Evolutionary conservation across 1,140 invertebrate genomes (phyloP).

Genomic region (Drosophila murphyi): DNA sequence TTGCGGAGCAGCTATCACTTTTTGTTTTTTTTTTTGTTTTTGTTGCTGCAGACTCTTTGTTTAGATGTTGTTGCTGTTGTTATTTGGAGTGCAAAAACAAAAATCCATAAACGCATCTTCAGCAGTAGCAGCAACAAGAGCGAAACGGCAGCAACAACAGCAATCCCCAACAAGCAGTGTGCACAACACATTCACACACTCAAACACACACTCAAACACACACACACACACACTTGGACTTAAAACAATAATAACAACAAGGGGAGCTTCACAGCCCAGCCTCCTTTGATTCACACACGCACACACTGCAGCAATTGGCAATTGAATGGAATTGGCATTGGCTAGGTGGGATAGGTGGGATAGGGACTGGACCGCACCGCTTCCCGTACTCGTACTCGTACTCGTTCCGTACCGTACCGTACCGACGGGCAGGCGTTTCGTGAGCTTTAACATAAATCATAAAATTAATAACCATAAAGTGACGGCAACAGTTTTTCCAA

Average conservation of each 20-base stretch:
- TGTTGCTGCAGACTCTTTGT: conserved; percentile 51
- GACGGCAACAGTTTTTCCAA: conserved; percentile 76
- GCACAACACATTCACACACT: conserved; percentile 10
- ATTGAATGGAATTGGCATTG: conserved; percentile 31
- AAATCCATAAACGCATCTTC: conserved; percentile 76
- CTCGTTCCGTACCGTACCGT: conserved; percentile 3
- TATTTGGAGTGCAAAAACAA: conserved; percentile 66
- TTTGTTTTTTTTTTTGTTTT: not conserved
- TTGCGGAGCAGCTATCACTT: conserved; percentile 38
- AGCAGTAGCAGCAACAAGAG: conserved; percentile 57
- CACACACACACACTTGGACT: conserved; percentile 9
- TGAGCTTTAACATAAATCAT: conserved; percentile 83
- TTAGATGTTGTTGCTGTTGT: conserved; percentile 29
- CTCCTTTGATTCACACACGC: conserved; percentile 46
- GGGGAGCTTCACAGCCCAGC: conserved; percentile 28
- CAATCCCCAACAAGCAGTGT: conserved; percentile 22
- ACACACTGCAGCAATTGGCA: conserved; percentile 29
- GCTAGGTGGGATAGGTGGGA: conserved; percentile 25
- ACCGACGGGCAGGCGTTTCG: conserved; percentile 44
- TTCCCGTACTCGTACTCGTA: not conserved
- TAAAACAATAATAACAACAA: conserved; percentile 38
- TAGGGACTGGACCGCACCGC: not conserved
- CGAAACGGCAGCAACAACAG: conserved; percentile 22
- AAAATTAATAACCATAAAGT: conserved; percentile 84
- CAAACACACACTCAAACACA: not conserved